A percentile compares a stretch with the other conserved stretches of the same genome.
phyloP scores from a whole-genome alignment of 2,888 invertebrate species.

The Leptopilina syphax region DNA sequence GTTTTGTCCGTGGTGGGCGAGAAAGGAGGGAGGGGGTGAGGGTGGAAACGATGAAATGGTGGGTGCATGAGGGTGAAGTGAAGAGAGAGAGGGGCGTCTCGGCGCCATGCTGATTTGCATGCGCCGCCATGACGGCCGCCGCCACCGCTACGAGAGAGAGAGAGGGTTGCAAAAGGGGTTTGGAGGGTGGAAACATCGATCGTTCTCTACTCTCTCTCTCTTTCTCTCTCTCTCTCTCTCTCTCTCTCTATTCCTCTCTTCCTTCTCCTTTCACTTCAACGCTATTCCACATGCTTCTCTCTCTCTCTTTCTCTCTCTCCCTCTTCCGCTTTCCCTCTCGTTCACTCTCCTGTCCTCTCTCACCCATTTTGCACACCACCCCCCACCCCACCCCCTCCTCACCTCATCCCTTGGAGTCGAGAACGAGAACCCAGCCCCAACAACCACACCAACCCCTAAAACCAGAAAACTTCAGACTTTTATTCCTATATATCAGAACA shows the following conservation, averaged over 20 bases:
- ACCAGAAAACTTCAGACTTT: slow-evolving; percentile 61
- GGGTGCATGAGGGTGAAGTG: slow-evolving; percentile 59
- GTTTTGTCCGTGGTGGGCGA: slow-evolving; percentile 67
- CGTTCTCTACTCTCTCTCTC: slow-evolving; percentile 73
- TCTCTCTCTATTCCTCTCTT: too few species aligned
- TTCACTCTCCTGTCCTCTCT: slow-evolving; percentile 49
- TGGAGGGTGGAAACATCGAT: slow-evolving; percentile 78
- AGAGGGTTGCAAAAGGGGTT: slow-evolving; percentile 45
- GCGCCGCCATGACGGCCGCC: slow-evolving; percentile 80
- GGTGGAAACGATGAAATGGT: slow-evolving; percentile 52
- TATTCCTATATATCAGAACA: slow-evolving; percentile 47
- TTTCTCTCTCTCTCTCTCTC: slow-evolving; percentile 54
- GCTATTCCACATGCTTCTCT: slow-evolving; percentile 32
- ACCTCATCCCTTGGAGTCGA: slow-evolving; percentile 55
- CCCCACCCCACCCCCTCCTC: slow-evolving; percentile 57
- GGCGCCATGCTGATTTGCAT: slow-evolving; percentile 82
- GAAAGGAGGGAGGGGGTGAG: slow-evolving; percentile 8
- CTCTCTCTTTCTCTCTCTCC: slow-evolving; percentile 46
- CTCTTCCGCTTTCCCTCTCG: slow-evolving; percentile 48
- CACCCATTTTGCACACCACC: slow-evolving; percentile 55
- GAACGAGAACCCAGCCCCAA: slow-evolving; percentile 53
- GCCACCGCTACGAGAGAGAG: slow-evolving; percentile 59
- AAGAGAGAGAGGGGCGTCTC: slow-evolving; percentile 67
- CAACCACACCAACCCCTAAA: slow-evolving; percentile 54
- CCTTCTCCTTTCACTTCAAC: slow-evolving; percentile 24